Evolutionary conservation across 2,113 vertebrate genomes (phyloP).

Genomic region (Scolopax mira): DNA sequence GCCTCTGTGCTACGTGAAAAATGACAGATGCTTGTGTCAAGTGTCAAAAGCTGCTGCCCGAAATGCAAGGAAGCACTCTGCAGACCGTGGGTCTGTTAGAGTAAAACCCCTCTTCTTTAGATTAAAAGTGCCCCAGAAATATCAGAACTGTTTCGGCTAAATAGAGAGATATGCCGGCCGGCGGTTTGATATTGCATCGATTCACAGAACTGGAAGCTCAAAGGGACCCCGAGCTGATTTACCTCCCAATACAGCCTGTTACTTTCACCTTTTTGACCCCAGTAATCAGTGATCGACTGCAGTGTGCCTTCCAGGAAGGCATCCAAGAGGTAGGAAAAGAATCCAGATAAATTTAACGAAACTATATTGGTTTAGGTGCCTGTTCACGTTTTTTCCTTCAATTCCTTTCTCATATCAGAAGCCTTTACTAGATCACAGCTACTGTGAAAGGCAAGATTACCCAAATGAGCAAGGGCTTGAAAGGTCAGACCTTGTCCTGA

Average conservation of each 20-base stretch:
- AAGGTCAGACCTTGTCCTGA: neutral
- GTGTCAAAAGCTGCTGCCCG: constrained; percentile 8
- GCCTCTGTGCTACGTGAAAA: constrained; percentile 15
- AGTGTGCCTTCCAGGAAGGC: neutral
- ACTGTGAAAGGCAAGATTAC: neutral
- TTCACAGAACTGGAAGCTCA: neutral
- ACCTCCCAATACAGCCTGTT: neutral
- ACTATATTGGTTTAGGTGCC: neutral
- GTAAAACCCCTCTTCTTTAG: neutral
- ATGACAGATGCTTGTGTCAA: constrained; percentile 12
- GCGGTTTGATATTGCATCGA: neutral
- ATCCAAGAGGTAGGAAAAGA: neutral
- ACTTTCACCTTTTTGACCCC: neutral
- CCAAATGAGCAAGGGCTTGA: neutral
- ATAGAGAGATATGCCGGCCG: neutral
- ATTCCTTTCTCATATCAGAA: neutral
- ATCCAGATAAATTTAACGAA: neutral
- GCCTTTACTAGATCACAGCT: neutral
- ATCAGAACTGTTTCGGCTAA: neutral
- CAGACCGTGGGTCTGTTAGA: neutral
- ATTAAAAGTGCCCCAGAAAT: neutral
- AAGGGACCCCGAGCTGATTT: neutral
- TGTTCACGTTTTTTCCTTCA: neutral
- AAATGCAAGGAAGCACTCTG: neutral
- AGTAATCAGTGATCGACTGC: neutral